phyloP scores from a whole-genome alignment of 2,113 vertebrate genomes.

The Euleptes europaea region DNA sequence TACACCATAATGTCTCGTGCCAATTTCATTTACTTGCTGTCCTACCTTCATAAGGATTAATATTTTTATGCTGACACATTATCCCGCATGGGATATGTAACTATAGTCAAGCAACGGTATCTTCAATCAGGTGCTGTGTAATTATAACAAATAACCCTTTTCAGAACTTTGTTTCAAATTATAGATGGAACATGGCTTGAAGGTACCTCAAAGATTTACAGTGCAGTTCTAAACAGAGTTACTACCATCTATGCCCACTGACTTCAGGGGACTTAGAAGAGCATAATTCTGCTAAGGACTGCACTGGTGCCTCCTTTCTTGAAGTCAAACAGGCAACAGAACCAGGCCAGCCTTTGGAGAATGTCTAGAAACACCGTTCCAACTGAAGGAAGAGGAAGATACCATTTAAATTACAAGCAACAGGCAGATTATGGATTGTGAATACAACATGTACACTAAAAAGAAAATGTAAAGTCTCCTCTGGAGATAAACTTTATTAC shows the following conservation, averaged over 20 bases:
- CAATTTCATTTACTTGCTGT: not conserved
- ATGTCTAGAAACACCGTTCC: not conserved
- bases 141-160: too few relatives aligned
- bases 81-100: not conserved
- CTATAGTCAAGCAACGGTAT: not conserved
- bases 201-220: too few relatives aligned
- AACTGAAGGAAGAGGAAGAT: not conserved
- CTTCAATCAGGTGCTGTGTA: not conserved
- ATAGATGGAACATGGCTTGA: too few relatives aligned
- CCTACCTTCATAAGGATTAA: not conserved
- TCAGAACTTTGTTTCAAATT: too few relatives aligned
- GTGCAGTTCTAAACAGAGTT: too few relatives aligned
- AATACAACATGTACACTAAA: not conserved
- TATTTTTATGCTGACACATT: not conserved
- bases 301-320: not conserved
- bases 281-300: too few relatives aligned
- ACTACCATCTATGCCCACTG: too few relatives aligned
- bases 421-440: not conserved
- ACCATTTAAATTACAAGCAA: not conserved
- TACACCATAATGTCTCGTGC: not conserved
- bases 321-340: not conserved
- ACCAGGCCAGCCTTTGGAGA: not conserved
- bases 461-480: not conserved
- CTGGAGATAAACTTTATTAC: not conserved
- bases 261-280: too few relatives aligned